Percentiles rank a stretch among this genome's conserved stretches.
These are phyloP conservation scores for Drosophila ezoana DNA, from an alignment of 2,888 invertebrate genomes.

Conservation along the genomic window DNA sequence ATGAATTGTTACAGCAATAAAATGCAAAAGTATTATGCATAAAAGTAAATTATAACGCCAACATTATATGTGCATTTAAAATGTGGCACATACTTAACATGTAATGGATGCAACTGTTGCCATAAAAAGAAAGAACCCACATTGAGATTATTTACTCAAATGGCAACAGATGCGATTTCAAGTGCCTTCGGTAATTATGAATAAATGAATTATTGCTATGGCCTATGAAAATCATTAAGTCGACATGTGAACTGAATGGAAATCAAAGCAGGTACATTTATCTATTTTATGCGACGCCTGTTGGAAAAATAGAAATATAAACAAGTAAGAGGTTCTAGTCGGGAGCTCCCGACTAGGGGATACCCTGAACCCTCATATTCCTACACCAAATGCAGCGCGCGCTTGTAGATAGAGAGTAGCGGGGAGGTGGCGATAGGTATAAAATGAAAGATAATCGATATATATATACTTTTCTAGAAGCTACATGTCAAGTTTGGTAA, in stretches of 20 bases:
- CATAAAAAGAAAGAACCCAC: slow-evolving; percentile 42
- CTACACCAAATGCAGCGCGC: too few relatives aligned
- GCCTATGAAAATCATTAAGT: slow-evolving; percentile 1
- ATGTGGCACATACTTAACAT: slow-evolving; percentile 25
- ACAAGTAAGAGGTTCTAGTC: too few relatives aligned
- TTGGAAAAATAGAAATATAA: neutral
- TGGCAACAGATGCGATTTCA: slow-evolving; percentile 10
- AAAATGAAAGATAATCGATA: too few relatives aligned
- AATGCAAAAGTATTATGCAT: slow-evolving; percentile 9
- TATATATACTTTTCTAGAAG: too few relatives aligned
- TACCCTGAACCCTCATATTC: too few relatives aligned
- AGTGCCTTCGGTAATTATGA: slow-evolving; percentile 28
- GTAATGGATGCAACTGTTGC: slow-evolving; percentile 28
- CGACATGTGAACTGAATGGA: slow-evolving; percentile 10
- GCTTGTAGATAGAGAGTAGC: too few relatives aligned
- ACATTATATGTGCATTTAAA: slow-evolving; percentile 35
- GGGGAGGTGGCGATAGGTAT: too few relatives aligned
- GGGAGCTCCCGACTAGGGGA: too few relatives aligned
- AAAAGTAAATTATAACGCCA: slow-evolving; percentile 59
- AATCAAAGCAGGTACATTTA: slow-evolving; percentile 7
- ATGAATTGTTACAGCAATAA: slow-evolving; percentile 49
- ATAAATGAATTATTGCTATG: slow-evolving; percentile 4
- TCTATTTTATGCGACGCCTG: neutral
- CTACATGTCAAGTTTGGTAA: too few relatives aligned
- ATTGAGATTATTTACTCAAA: slow-evolving; percentile 25